Evolutionary conservation across 2,113 vertebrate species (phyloP), one percentile per base, ranked within the genome.

Genomic region (Pelodiscus sinensis): DNA sequence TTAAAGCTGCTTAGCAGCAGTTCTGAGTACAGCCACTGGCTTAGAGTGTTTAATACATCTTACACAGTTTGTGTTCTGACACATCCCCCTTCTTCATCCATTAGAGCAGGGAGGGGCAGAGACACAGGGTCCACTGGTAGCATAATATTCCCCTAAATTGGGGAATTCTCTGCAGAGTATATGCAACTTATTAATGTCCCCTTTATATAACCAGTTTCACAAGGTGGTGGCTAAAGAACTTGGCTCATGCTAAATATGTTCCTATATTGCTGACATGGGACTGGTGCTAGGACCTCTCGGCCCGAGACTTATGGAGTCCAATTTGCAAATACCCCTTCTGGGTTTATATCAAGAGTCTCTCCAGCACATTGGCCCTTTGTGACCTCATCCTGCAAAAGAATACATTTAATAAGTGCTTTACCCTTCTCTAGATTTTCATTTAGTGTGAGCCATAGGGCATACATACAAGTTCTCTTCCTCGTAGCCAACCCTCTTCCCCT

Each of bases 331-430:
- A 88, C 18, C 56, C 6, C 5, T 90, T 82, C 6, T 22, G 52
- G 38, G 2, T 65, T 71, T 78, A n/a, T 50, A 31, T 1, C 3
- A 38, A 71, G 54, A 78, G 50, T 73, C 50, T 54, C 22, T 73
- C 14, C 8, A 8, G 10, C 3, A 3, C 1, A 2, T 3, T 1
- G 4, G 27, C 35, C 18, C 83, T 19, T 38, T 44, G 29, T 35
- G 82, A 54, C 29, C 18, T 31, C n/a, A 50, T 9, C 22, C 31
- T 71, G 4, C 15, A 21, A 13, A 88, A 86, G 54, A 77, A 44
- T 24, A 8, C 21, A 77, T 77, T 77, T 50, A 44, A 35, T 35
- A 68, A n/a, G 79, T 71, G 52, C 24, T 87, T 87, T 24, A 51
- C 27, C 44, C 54, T 73, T 81, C 12, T 12, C 29, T 56, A 21